These are phyloP conservation scores for Notothenia rossii DNA, from an alignment of 2,113 vertebrate genomes.

Conservation along the genomic window DNA sequence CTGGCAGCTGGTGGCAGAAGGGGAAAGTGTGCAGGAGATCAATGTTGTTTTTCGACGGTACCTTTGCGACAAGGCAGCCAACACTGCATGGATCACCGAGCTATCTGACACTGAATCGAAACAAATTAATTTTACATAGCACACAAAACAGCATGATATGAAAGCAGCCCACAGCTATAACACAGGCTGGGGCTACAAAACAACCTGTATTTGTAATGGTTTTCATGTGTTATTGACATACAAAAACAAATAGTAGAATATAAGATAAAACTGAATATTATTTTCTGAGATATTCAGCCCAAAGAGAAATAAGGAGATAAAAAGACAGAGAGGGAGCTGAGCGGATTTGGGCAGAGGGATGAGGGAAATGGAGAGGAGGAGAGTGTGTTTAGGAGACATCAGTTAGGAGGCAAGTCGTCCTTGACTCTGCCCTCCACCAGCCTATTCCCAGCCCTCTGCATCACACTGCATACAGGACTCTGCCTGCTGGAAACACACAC, in stretches of 20 bases:
- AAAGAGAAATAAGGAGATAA: neutral
- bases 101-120: too few species aligned
- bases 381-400: neutral
- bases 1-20: neutral
- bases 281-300: too few species aligned
- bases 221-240: neutral
- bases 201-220: neutral
- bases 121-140: neutral
- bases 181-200: too few species aligned
- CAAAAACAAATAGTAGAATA: neutral
- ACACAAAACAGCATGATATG: neutral
- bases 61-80: neutral
- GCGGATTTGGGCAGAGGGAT: conserved; percentile 29
- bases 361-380: conserved; percentile 8
- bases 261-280: too few species aligned
- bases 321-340: neutral
- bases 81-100: neutral
- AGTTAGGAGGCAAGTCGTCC: conserved; percentile 14
- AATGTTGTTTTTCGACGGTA: neutral
- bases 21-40: neutral
- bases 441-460: conserved; percentile 24
- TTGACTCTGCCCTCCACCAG: conserved; percentile 45
- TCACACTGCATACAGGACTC: conserved; percentile 15
- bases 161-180: neutral
- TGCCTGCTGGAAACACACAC: conserved; percentile 39